Evolutionary conservation across 2,113 vertebrate genomes (phyloP).

Genomic region (Athene cunicularia): DNA sequence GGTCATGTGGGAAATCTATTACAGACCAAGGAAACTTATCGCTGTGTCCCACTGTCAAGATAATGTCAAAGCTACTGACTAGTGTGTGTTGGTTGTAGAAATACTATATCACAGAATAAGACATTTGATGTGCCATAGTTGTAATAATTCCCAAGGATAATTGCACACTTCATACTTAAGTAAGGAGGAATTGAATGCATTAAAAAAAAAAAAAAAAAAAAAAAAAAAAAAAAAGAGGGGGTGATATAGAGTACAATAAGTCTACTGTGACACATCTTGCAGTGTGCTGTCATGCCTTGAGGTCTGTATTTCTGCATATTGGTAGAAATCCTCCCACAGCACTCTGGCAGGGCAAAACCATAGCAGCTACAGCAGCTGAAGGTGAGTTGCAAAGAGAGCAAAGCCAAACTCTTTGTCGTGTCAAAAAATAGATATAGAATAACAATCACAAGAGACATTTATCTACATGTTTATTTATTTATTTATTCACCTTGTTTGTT

Average conservation of each 20-base stretch:
- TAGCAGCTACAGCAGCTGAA: background rate
- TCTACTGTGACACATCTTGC: background rate
- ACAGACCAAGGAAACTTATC: background rate
- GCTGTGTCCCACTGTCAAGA: fast-evolving
- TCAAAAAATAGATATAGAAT: background rate
- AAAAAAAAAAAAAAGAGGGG: background rate
- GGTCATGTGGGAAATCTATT: background rate
- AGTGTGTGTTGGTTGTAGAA: background rate
- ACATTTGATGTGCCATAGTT: background rate
- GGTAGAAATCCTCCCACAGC: background rate
- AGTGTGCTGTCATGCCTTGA: background rate
- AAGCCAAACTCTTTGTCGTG: background rate
- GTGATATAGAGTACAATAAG: background rate
- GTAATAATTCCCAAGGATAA: background rate
- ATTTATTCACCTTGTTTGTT: fast-evolving
- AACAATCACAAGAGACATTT: background rate
- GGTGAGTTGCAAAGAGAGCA: background rate
- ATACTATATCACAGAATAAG: background rate
- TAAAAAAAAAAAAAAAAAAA: no score
- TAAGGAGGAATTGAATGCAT: background rate
- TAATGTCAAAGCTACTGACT: background rate
- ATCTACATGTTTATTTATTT: fast-evolving
- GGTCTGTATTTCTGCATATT: background rate
- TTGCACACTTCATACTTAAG: background rate
- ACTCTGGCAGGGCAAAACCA: background rate